Base-by-base conservation (phyloP, 1,140 invertebrate genomes). In the Papilio helenus region DNA sequence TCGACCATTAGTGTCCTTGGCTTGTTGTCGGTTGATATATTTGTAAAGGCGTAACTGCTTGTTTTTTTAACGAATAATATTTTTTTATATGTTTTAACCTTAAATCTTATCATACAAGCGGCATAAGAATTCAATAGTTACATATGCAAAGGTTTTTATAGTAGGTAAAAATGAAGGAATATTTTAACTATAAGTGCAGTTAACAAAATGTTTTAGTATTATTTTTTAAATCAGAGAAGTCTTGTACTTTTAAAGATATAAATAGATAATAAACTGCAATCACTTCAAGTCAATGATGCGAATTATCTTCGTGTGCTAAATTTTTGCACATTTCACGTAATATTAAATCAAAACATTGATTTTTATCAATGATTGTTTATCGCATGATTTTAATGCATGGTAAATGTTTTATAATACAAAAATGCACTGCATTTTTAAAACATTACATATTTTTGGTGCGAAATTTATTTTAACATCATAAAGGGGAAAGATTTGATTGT, bases 251-350 rank as follows among this genome's bases (percentile, higher is more conserved):
- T 55, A n/a, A 55, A 20, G 51, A 61, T 61, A 61, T 34, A 61
- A 14, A 26, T n/a, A 14, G 23, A 61, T 61, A 61, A 61, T 26
- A 26, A 61, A 61, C 9, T 26, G 58, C 23, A 26, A 26, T 26
- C 23, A 61, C 58, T 61, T 61, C 20, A 61, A 61, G 9, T 61
- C 23, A 26, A 61, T 61, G 58, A 61, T 61, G 58, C 58, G 58
- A 61, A 1, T 61, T 61, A 61, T 61, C 61, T 68, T 26, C 26
- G 61, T 68, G 61, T 68, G 26, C 61, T 68, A 68, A 29, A 29
- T 68, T 68, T 68, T 68, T 16, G 61, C 61, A 68, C 61, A 68
- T 68, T 61, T 68, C 26, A 34, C 26, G 26, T 34, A 68, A 68
- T 68, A 12, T 14, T 26, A 61, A 61, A 61, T 55, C 9, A 61